phyloP scores from a whole-genome alignment of 2,888 invertebrate species.

The Acronicta alni region DNA sequence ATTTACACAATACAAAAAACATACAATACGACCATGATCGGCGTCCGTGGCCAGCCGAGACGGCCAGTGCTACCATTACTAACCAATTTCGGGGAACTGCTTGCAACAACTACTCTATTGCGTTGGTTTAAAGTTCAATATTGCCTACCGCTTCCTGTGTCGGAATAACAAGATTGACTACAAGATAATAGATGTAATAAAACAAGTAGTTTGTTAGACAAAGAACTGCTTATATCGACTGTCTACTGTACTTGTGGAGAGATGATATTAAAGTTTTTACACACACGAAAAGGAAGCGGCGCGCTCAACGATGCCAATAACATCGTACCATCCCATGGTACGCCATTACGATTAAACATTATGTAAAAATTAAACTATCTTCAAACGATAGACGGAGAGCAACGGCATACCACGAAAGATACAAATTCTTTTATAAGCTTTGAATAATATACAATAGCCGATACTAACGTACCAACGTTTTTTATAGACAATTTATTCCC shows the following conservation, averaged over 20 bases:
- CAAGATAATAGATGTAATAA: constrained; percentile 38
- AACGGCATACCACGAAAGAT: constrained; percentile 32
- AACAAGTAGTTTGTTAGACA: constrained; percentile 40
- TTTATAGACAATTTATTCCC: constrained; percentile 37
- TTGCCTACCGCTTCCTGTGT: constrained; percentile 52
- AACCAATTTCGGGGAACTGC: constrained; percentile 54
- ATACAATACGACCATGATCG: constrained; percentile 85
- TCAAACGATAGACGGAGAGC: constrained; percentile 7
- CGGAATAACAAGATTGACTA: constrained; percentile 18
- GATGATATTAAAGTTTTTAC: constrained; percentile 11
- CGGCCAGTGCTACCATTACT: constrained; percentile 55
- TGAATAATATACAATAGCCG: constrained; percentile 37
- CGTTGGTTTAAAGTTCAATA: constrained; percentile 49
- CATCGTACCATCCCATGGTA: constrained; percentile 33
- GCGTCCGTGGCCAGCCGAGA: constrained; percentile 73
- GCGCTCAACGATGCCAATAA: constrained; percentile 21
- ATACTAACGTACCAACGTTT: constrained; percentile 25
- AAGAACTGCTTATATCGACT: constrained; percentile 16
- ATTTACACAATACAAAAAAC: constrained; percentile 89
- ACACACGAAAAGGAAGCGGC: constrained; percentile 29
- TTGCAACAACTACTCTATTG: constrained; percentile 59
- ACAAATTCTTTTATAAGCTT: constrained; percentile 33
- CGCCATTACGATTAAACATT: constrained; percentile 14
- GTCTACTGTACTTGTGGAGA: constrained; percentile 25
- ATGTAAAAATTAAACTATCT: constrained; percentile 21